Base-by-base conservation (phyloP, 2,797 vertebrate species). In the Melanotaenia nigrans region DNA sequence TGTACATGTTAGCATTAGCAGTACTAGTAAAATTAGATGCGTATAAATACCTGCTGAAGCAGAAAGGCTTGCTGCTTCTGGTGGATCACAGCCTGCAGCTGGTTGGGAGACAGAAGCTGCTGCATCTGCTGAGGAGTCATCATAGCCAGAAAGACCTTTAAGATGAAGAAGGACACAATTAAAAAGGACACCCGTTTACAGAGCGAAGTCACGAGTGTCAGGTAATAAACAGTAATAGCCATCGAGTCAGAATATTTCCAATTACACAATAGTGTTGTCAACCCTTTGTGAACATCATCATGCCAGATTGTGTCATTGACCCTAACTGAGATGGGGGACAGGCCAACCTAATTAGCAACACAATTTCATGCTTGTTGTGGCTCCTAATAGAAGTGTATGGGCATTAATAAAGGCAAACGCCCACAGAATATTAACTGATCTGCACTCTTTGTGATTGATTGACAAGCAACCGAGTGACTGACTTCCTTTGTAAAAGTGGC, bases 81-180 rank as follows among this genome's bases (percentile, higher is more conserved):
- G 0, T 96, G 96, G 89, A 97, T 95, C 87, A 98, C 93, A 77
- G 95, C 95, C 91, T 98, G 97, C 86, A 98, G 96, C 89, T 98
- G 96, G 80, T 69, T 85, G 4, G 85, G 77, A 1, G 89, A 85
- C 66, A 97, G 95, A 74, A 97, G 95, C 86, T 96, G 96, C 91
- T 97, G 96, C 94, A 96, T 95, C 89, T 97, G 96, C 92, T 96
- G 96, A 82, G 96, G 96, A 87, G 95, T 95, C 96, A 97, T 97
- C 96, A 97, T 96, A 78, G 96, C 95, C 93, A 96, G 93, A 56
- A 96, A 94, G 89, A 96, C 94, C 91, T 96, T 90, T 71, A 94
- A 92, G 95, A 68, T 30, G 20, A 59, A 61, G 56, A 58, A 28
- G 20, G 33, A 57, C 28, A 1, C 62, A 53, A 38, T 12, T 35